These are phyloP conservation scores for Ceratina japonica DNA, from an alignment of 1,140 invertebrate species.

Conservation along the genomic window DNA sequence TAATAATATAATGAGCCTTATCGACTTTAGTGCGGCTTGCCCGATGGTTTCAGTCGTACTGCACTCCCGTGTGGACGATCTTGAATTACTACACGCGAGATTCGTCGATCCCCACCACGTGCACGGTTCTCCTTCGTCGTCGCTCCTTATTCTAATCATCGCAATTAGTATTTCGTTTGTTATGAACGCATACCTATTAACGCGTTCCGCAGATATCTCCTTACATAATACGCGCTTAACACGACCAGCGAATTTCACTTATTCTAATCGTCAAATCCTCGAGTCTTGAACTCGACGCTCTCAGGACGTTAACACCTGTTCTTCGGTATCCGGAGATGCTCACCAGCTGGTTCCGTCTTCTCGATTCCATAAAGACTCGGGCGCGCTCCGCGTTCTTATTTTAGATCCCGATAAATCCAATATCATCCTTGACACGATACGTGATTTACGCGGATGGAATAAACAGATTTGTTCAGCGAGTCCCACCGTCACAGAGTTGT, in stretches of 20 bases:
- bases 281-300: too few species aligned
- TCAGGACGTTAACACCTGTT: too few species aligned
- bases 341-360: too few species aligned
- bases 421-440: not conserved
- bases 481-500: slow-evolving; percentile 1
- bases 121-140: not conserved
- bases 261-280: not conserved
- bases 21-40: not conserved
- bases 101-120: slow-evolving; percentile 26
- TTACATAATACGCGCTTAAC: not conserved
- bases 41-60: slow-evolving; percentile 35
- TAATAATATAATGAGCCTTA: not conserved
- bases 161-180: slow-evolving; percentile 38
- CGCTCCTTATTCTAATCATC: slow-evolving; percentile 42
- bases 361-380: not conserved
- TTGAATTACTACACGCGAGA: slow-evolving; percentile 36
- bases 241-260: not conserved
- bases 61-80: slow-evolving; percentile 26
- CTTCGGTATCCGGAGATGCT: too few species aligned
- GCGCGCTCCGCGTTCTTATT: not conserved
- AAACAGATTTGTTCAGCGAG: slow-evolving; percentile 17
- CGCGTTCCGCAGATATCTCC: not conserved
- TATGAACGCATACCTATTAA: not conserved
- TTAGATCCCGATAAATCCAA: slow-evolving; percentile 22
- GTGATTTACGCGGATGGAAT: not conserved